A percentile compares a stretch with the other conserved stretches of the same genome.
phyloP scores from a whole-genome alignment of 2,797 vertebrate species.

The Morus bassanus region DNA sequence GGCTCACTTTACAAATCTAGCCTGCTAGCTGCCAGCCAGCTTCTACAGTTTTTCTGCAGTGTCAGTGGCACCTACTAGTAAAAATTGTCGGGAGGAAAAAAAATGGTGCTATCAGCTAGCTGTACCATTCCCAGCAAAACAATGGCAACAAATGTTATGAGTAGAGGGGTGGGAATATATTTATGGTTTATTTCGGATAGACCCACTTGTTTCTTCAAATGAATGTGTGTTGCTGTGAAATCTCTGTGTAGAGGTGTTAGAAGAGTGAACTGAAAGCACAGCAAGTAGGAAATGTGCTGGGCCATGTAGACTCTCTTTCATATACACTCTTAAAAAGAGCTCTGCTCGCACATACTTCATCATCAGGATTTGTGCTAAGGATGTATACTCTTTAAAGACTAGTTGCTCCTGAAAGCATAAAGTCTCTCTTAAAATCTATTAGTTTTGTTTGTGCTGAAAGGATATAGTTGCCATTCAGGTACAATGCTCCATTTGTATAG shows the following conservation, averaged over 20 bases:
- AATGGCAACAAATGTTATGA: background rate
- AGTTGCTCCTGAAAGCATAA: slow-evolving; percentile 35
- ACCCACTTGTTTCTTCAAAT: slow-evolving; percentile 64
- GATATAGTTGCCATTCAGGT: slow-evolving; percentile 18
- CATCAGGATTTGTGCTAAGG: slow-evolving; percentile 39
- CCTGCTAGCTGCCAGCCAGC: background rate
- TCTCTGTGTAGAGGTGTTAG: slow-evolving; percentile 71
- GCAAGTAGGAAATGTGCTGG: slow-evolving; percentile 72
- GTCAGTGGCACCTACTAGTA: background rate
- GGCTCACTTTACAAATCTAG: background rate
- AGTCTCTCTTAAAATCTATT: slow-evolving; percentile 29
- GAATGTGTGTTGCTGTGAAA: slow-evolving; percentile 65
- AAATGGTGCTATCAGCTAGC: background rate
- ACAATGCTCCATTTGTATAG: slow-evolving; percentile 55
- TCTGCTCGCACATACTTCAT: slow-evolving; percentile 54
- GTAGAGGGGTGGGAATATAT: slow-evolving; percentile 27
- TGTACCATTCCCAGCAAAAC: background rate
- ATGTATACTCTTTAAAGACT: slow-evolving; percentile 49
- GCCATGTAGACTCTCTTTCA: slow-evolving; percentile 23
- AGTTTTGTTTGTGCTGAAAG: slow-evolving; percentile 58
- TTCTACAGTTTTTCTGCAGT: background rate
- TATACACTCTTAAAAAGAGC: slow-evolving; percentile 21
- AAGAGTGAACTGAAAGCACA: slow-evolving; percentile 72
- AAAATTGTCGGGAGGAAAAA: background rate
- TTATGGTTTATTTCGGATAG: slow-evolving; percentile 69